These are phyloP conservation scores for Spea bombifrons DNA, from an alignment of 2,113 vertebrate species.

Conservation along the genomic window DNA sequence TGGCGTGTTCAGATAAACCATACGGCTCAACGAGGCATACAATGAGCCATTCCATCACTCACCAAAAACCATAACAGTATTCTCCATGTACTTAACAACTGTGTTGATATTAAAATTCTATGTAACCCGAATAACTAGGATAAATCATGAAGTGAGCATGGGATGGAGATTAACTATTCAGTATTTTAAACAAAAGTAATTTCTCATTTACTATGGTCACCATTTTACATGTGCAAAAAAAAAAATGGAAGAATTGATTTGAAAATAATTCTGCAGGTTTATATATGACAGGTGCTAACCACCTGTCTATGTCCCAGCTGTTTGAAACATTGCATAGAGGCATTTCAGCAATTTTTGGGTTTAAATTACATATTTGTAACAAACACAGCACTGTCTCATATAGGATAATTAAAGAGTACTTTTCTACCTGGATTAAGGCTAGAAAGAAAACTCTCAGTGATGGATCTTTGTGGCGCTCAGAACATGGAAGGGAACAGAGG, in stretches of 20 bases:
- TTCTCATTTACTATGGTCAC: too few species aligned
- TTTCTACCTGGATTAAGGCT: constrained; percentile 2
- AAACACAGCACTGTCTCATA: constrained; percentile 1
- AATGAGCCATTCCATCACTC: too few species aligned
- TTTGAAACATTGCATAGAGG: constrained; percentile 11
- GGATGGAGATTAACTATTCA: too few species aligned
- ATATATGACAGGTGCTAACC: constrained; percentile 4
- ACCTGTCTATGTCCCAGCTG: not conserved
- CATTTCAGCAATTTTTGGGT: constrained; percentile 17
- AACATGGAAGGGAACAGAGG: not conserved
- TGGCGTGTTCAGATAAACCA: too few species aligned
- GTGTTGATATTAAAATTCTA: too few species aligned
- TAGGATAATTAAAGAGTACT: not conserved
- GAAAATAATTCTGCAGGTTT: constrained; percentile 8
- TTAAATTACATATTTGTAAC: constrained; percentile 10
- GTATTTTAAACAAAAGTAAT: too few species aligned
- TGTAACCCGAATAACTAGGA: too few species aligned
- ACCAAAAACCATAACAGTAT: too few species aligned
- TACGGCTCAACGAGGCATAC: too few species aligned
- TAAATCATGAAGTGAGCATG: too few species aligned
- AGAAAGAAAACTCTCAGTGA: not conserved
- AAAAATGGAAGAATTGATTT: constrained; percentile 1
- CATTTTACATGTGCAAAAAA: not conserved
- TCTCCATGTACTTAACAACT: too few species aligned
- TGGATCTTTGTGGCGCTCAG: constrained; percentile 8